Conservation (phyloP, 2,797 vertebrate species). For the Rhinatrema bivittatum region DNA sequence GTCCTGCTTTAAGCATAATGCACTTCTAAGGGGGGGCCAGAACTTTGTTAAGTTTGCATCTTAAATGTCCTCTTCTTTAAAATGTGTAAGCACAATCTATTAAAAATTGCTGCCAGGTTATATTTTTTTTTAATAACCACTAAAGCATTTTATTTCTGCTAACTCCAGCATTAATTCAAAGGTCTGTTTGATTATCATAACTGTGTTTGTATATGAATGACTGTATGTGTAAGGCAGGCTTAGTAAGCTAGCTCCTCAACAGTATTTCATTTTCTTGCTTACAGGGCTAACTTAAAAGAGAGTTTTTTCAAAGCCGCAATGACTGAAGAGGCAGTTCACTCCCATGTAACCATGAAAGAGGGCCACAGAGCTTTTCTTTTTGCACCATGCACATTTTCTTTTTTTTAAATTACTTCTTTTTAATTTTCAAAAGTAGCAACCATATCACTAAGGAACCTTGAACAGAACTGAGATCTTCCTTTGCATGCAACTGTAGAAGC, state of each 20-base stretch:
- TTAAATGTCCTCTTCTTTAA: no score
- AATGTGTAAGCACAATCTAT: no score
- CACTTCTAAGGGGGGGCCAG: no score
- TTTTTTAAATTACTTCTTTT: slow-evolving; percentile 20
- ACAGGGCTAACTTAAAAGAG: slow-evolving; percentile 98
- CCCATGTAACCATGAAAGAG: slow-evolving; percentile 91
- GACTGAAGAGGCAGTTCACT: slow-evolving; percentile 95
- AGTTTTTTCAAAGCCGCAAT: slow-evolving; percentile 95
- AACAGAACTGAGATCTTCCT: slow-evolving; percentile 53
- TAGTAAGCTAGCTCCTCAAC: slow-evolving; percentile 82
- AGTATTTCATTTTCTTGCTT: slow-evolving; percentile 97
- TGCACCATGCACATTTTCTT: slow-evolving; percentile 76
- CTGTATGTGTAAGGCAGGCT: slow-evolving; percentile 67
- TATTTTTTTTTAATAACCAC: slow-evolving; percentile 6
- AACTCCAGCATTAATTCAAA: slow-evolving; percentile 25
- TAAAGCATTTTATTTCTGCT: slow-evolving; percentile 33
- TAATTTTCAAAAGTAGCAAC: slow-evolving; percentile 71
- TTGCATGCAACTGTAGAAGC: slow-evolving; percentile 91
- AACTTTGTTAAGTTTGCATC: no score
- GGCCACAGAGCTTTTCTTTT: slow-evolving; percentile 76
- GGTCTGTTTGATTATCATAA: slow-evolving; percentile 22
- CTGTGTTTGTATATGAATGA: slow-evolving; percentile 46
- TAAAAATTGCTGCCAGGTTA: no score
- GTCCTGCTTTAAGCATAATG: no score
- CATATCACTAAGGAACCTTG: slow-evolving; percentile 81